phyloP scores from a whole-genome alignment of 2,888 invertebrate genomes.

The Ecdyonurus torrentis region DNA sequence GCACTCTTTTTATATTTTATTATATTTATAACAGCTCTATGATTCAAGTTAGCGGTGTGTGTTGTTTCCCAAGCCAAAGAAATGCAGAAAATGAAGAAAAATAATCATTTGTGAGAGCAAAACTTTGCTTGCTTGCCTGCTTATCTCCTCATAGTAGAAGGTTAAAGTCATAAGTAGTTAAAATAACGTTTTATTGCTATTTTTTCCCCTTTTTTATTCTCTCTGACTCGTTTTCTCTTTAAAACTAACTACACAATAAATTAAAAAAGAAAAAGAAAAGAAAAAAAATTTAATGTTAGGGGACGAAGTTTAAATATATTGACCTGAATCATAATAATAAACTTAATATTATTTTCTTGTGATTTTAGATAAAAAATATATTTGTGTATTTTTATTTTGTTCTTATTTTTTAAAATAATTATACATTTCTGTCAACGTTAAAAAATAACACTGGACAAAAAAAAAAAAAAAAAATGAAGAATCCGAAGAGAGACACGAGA shows the following conservation, averaged over 20 bases:
- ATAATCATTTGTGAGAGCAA: background rate
- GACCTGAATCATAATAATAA: background rate
- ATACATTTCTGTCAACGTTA: too few species aligned
- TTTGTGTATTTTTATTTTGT: too few species aligned
- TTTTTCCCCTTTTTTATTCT: background rate
- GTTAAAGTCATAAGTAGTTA: conserved; percentile 4
- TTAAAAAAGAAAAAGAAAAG: background rate
- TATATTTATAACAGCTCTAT: background rate
- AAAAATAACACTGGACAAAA: too few species aligned
- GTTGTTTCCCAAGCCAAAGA: background rate
- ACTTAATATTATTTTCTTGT: too few species aligned
- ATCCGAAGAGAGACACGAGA: too few species aligned
- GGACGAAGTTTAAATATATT: background rate
- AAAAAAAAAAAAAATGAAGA: too few species aligned
- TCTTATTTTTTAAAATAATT: too few species aligned
- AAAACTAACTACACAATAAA: background rate
- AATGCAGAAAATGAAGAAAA: background rate
- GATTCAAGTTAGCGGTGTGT: background rate
- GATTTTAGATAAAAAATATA: too few species aligned
- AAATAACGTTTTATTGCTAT: conserved; percentile 3
- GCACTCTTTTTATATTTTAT: background rate
- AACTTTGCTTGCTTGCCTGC: conserved; percentile 1
- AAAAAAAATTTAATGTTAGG: too few species aligned
- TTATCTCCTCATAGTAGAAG: conserved; percentile 1
- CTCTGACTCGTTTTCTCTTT: background rate